A percentile compares a stretch with the other conserved stretches of the same genome.
Conservation (phyloP, 1,140 invertebrate genomes). For the Magallana angulata region DNA sequence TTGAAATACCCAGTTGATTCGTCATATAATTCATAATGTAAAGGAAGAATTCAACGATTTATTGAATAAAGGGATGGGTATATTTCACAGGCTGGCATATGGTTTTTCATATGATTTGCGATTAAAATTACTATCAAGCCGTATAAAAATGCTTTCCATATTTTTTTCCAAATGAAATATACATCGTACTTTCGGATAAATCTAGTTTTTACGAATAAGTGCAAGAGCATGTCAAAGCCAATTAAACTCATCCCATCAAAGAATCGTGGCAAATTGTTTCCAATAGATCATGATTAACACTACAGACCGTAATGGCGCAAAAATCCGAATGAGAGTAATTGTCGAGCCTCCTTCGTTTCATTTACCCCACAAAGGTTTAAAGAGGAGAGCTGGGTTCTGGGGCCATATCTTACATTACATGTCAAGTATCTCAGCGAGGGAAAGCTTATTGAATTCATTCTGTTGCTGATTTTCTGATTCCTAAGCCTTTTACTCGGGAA, state of each 20-base stretch:
- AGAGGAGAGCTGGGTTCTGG: background rate
- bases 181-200: too few relatives aligned
- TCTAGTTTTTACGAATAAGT: background rate
- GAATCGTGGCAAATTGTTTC: conserved; percentile 12
- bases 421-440: background rate
- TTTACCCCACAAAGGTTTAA: background rate
- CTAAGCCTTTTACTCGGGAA: conserved; percentile 22
- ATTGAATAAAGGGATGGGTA: too few relatives aligned
- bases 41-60: too few relatives aligned
- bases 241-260: background rate
- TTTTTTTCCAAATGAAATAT: too few relatives aligned
- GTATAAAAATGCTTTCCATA: too few relatives aligned
- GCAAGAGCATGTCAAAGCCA: background rate
- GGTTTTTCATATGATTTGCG: too few relatives aligned
- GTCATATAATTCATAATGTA: too few relatives aligned
- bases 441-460: background rate
- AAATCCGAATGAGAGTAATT: background rate
- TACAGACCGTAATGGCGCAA: conserved; percentile 3
- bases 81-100: too few relatives aligned
- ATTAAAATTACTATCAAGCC: too few relatives aligned
- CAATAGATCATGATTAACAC: conserved; percentile 11
- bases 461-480: conserved; percentile 6
- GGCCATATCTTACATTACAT: conserved; percentile 11
- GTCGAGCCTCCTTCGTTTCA: background rate
- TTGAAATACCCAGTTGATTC: too few relatives aligned